Evolutionary conservation across 2,888 invertebrate genomes (phyloP), one percentile per base, ranked within the genome.

Genomic region (Drosophila eohydei): DNA sequence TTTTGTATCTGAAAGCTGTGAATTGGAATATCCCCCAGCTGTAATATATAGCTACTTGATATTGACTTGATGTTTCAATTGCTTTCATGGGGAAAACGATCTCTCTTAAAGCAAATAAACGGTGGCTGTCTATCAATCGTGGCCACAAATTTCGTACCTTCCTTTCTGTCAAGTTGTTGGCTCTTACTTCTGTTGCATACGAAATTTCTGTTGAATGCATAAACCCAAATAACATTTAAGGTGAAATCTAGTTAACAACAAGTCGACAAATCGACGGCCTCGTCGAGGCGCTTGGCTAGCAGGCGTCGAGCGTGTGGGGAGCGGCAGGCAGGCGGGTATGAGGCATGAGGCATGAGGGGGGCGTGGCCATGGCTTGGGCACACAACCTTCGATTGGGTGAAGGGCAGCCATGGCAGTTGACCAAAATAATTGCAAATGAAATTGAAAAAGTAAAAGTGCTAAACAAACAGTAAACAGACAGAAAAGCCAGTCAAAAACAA

Each of bases 381-480:
- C 44, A 68, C 58, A 77, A 69, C 61, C 75, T 74, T 70, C 64
- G 68, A 58, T 75, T 75, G 70, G 75, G 75, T 63, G 65, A 76
- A 78, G 71, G 80, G 80, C 67, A 71, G 52, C n/a, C 32, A 4
- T 48, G n/a, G n/a, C 11, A 56, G 60, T 66, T 75, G 66, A 67
- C 56, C 71, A 74, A 76, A 69, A 72, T 77, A 77, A 73, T 76
- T 76, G 77, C 72, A 78, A 76, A 76, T 66, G 60, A 69, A 78
- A 81, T 67, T 69, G 78, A 65, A 74, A 78, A 78, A 78, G 81
- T 80, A 78, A 81, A 81, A 78, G 78, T 78, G 81, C 61, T 74
- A 67, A 68, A 43, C 61, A 67, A 78, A 67, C 55, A 56, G 46
- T 51, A 60, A 68, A 14, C 52, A 36, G 38, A 38, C 30, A 38